phyloP scores from a whole-genome alignment of 2,113 vertebrate species.

The Bubo scandiacus region DNA sequence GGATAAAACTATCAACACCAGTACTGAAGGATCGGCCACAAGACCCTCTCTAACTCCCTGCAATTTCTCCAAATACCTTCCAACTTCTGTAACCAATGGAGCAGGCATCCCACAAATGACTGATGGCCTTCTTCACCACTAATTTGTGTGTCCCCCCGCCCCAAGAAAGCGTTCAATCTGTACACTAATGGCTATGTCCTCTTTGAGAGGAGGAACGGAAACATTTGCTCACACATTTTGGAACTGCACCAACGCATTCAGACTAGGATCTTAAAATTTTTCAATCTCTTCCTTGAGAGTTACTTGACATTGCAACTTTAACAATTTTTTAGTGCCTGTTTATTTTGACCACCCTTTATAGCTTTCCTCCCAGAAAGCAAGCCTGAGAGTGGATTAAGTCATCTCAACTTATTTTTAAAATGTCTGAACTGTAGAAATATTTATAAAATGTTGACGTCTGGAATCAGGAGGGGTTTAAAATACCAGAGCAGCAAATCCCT shows the following conservation, averaged over 20 bases:
- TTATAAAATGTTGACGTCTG: slow-evolving; percentile 50
- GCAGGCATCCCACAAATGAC: background rate
- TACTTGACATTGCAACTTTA: background rate
- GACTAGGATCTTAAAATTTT: background rate
- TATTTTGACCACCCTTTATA: slow-evolving; percentile 25
- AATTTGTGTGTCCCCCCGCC: fast-evolving
- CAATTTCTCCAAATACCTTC: background rate
- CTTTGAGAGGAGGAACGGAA: background rate
- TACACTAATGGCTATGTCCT: background rate
- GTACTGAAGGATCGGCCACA: background rate
- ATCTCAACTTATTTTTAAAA: slow-evolving; percentile 45
- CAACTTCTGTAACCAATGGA: background rate
- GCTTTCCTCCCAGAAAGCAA: slow-evolving; percentile 21
- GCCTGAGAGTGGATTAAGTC: slow-evolving; percentile 19
- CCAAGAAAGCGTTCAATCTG: background rate
- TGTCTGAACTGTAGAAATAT: slow-evolving; percentile 48
- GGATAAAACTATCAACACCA: background rate
- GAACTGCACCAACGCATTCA: background rate
- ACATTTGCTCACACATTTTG: background rate
- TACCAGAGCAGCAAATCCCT: slow-evolving; percentile 56
- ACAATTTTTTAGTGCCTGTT: background rate
- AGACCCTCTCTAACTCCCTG: background rate
- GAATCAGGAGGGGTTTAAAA: slow-evolving; percentile 59
- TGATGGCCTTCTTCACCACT: background rate
- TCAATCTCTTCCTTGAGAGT: background rate